Base-by-base conservation (phyloP, 2,888 invertebrate genomes). In the Tipula confusa region DNA sequence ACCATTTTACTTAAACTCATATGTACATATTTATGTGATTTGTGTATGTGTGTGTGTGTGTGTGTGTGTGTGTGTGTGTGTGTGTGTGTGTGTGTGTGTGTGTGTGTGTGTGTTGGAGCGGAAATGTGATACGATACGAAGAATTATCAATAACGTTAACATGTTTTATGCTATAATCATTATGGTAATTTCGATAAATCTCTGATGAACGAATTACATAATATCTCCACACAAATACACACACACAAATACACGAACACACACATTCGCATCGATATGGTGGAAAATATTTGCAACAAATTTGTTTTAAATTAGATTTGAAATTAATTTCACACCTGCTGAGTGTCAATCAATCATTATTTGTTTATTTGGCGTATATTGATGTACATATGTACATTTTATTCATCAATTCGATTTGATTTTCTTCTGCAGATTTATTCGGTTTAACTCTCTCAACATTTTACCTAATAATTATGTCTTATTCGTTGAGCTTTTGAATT, bases 261-360 rank as follows among this genome's bases (percentile, higher is more conserved):
- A 36, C 36, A 36, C 7, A 1, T 7, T n/a, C 64, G 24, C 9
- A 24, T 64, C 1, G 3, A 11, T 9, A 9, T 24, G 64, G 1
- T 43, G 64, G 18, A 64, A 64, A 24, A 64, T 64, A 24, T 24
- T 7, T 64, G 64, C 24, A 2, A 64, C 24, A 24, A 64, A 64
- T 64, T 18, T 64, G 24, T 24, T 64, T 24, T 43, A 43, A 43
- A 43, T 43, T 43, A 43, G n/a, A 43, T 43, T 15, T 43, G 24
- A 64, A 64, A 64, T 64, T 64, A 64, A 64, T 64, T 64, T 64
- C 24, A 64, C 64, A 64, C 64, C 24, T 64, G 64, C 24, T 64
- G 64, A 64, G 1, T 64, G 64, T 24, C 64, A 64, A 64, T 64
- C 64, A 24, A 64, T 64, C 64, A 64, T 64, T 43, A 43, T 43